phyloP scores from a whole-genome alignment of 2,797 vertebrate genomes.

The Sebastes kiyomatsui region DNA sequence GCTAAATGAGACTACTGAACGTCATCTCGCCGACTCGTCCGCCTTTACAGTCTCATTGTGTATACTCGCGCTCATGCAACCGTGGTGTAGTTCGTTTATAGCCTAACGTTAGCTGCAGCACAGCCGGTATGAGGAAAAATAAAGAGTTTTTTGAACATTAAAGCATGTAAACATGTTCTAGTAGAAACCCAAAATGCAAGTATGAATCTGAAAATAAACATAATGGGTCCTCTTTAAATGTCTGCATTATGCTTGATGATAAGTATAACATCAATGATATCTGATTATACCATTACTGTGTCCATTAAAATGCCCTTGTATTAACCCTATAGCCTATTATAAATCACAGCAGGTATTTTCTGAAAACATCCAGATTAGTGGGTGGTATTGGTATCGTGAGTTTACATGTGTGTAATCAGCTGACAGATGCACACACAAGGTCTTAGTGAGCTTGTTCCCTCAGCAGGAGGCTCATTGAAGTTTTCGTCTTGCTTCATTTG shows the following conservation, averaged over 20 bases:
- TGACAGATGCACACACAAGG: slow-evolving; percentile 60
- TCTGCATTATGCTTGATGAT: background rate
- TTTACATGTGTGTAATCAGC: slow-evolving; percentile 62
- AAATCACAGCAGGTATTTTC: slow-evolving; percentile 33
- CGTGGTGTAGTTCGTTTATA: no score
- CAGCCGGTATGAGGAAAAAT: no score
- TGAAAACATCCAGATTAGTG: slow-evolving; percentile 30
- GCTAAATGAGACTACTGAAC: no score
- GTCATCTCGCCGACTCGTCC: no score
- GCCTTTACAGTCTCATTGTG: no score
- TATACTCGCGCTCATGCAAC: no score
- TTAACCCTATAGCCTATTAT: slow-evolving; percentile 7
- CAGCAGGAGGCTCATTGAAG: slow-evolving; percentile 71
- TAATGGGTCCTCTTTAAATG: background rate
- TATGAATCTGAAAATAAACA: no score
- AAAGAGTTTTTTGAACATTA: no score
- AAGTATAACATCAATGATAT: background rate
- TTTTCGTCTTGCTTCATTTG: slow-evolving; percentile 77
- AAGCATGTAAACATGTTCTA: no score
- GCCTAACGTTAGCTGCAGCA: no score
- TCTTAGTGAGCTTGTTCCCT: slow-evolving; percentile 55
- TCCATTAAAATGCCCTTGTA: slow-evolving; percentile 35
- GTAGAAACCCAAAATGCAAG: no score
- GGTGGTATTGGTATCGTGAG: slow-evolving; percentile 60
- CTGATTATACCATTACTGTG: slow-evolving; percentile 25